Evolutionary conservation across 30 jellyfish, hydroid and myxozoan species (phyloP).

Genomic region (Cassiopea andromeda): DNA sequence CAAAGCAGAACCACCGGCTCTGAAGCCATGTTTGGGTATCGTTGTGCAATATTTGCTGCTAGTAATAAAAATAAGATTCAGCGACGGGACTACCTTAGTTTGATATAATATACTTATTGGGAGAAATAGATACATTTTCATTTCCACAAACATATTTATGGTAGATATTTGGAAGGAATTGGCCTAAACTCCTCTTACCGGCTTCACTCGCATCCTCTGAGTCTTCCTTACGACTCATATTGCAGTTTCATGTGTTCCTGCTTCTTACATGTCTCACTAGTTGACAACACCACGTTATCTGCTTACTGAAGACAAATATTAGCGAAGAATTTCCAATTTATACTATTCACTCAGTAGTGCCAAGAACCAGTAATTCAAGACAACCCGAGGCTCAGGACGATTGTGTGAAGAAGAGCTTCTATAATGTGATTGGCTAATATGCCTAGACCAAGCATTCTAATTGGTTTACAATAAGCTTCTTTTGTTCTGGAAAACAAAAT

Average conservation of each 20-base stretch:
- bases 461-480: constrained; percentile 64
- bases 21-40: background rate
- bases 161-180: background rate
- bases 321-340: background rate
- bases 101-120: too few species aligned
- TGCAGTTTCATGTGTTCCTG: background rate
- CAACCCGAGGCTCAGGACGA: constrained; percentile 29
- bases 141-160: too few species aligned
- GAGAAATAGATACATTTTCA: too few species aligned
- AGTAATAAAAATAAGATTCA: background rate
- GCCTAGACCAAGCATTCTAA: constrained; percentile 7
- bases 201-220: constrained; percentile 75
- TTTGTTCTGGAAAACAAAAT: constrained; percentile 42
- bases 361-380: constrained; percentile 4
- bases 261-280: constrained; percentile 5
- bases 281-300: background rate
- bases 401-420: constrained; percentile 22
- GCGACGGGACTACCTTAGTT: background rate
- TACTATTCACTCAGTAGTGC: background rate
- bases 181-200: constrained; percentile 54
- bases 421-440: constrained; percentile 32
- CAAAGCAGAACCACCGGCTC: background rate
- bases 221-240: constrained; percentile 69
- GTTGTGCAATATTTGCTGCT: background rate
- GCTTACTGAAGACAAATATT: background rate